Conservation (phyloP, 2,888 invertebrate species). For the Cheilosia impressa region DNA sequence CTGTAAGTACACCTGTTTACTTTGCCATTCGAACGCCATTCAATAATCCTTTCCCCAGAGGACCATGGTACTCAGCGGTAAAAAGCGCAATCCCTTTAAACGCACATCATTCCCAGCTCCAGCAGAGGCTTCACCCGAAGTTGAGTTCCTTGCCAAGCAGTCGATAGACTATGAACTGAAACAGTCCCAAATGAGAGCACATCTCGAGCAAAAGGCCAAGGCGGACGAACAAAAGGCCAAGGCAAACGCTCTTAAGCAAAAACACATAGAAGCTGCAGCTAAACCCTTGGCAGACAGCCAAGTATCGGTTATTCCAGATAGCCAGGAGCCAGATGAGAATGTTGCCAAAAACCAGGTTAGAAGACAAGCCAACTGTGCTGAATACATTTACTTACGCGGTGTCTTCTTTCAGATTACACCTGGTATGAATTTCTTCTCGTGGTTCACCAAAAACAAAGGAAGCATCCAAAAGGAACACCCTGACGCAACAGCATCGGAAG, state of each 20-base stretch:
- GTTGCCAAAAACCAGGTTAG: conserved; percentile 71
- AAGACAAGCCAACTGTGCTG: neutral
- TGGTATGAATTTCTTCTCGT: conserved; percentile 85
- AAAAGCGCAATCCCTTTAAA: conserved; percentile 85
- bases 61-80: conserved; percentile 80
- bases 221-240: conserved; percentile 75
- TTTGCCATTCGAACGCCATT: neutral
- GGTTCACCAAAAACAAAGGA: conserved; percentile 86
- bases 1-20: conserved; percentile 67
- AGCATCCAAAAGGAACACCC: conserved; percentile 86
- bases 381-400: neutral
- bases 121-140: conserved; percentile 20
- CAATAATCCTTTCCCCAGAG: conserved; percentile 75
- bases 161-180: conserved; percentile 62
- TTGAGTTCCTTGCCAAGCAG: conserved; percentile 69
- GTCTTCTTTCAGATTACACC: conserved; percentile 34
- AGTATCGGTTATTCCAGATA: conserved; percentile 51
- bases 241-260: conserved; percentile 29
- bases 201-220: conserved; percentile 78
- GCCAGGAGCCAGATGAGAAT: conserved; percentile 68
- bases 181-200: conserved; percentile 32
- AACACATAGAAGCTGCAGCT: conserved; percentile 15
- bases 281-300: conserved; percentile 35
- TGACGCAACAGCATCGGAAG: conserved; percentile 84
- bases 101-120: conserved; percentile 84